Percentiles rank a stretch among this genome's conserved stretches.
Conservation (phyloP, 1,140 invertebrate genomes). For the Trichonephila inaurata region DNA sequence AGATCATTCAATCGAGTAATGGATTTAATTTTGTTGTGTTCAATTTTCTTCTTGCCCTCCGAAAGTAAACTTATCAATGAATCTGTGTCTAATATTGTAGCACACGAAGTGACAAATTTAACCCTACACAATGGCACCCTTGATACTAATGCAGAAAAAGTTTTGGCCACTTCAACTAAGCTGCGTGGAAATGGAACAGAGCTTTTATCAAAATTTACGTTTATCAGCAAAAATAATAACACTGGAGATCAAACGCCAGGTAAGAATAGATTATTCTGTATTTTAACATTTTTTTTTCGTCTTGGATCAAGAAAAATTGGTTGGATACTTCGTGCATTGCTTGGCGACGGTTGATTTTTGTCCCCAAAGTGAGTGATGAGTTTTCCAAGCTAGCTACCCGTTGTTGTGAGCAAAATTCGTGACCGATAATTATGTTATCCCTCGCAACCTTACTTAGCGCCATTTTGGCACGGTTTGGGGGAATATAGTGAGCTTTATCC, state of each 20-base stretch:
- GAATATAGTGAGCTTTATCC: no score
- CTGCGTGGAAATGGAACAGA: background rate
- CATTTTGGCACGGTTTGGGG: no score
- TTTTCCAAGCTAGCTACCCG: no score
- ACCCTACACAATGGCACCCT: background rate
- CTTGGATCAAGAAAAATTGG: no score
- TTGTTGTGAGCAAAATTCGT: no score
- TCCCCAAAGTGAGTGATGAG: no score
- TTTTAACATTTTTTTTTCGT: background rate
- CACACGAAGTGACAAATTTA: background rate
- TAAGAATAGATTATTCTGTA: background rate
- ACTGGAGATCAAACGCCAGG: background rate
- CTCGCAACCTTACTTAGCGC: no score
- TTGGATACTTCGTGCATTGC: no score
- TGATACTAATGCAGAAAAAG: background rate
- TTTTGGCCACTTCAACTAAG: background rate
- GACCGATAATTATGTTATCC: no score
- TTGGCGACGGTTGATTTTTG: no score
- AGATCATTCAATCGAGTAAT: background rate
- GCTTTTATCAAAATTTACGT: background rate
- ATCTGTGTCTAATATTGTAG: background rate
- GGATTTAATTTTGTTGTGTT: background rate
- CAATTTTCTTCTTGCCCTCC: background rate
- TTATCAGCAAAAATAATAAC: background rate
- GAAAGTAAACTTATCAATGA: background rate